Percentiles rank a stretch among this genome's conserved stretches.
Evolutionary conservation across 1,140 invertebrate species (phyloP).

Genomic region (Pseudachorutes palmiensis): DNA sequence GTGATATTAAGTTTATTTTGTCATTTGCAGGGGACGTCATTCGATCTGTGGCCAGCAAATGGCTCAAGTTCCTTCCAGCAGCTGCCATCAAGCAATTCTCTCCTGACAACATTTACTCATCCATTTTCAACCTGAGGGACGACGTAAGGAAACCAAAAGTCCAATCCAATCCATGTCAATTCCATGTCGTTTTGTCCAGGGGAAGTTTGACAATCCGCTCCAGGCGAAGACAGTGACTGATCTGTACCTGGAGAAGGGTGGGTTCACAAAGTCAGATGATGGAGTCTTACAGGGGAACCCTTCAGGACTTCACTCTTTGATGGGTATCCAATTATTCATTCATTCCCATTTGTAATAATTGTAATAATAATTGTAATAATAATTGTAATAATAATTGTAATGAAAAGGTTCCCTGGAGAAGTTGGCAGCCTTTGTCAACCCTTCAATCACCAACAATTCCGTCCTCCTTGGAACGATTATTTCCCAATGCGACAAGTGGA

Average conservation of each 20-base stretch:
- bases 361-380: too few relatives aligned
- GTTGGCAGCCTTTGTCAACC: constrained; percentile 32
- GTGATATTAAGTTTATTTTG: too few relatives aligned
- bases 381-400: too few relatives aligned
- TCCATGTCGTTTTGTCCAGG: constrained; percentile 13
- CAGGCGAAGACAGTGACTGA: constrained; percentile 28
- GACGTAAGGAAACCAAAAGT: neutral
- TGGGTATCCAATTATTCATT: too few relatives aligned
- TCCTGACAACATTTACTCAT: constrained; percentile 6
- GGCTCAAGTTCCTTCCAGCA: constrained; percentile 19
- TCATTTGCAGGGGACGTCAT: too few relatives aligned
- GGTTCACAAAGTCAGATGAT: constrained; percentile 15
- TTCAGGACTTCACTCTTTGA: too few relatives aligned
- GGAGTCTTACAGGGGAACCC: neutral
- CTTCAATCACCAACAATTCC: constrained; percentile 6
- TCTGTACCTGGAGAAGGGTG: constrained; percentile 17
- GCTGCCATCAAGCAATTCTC: constrained; percentile 16
- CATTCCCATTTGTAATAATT: too few relatives aligned
- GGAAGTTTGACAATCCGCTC: constrained; percentile 26
- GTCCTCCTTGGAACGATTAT: constrained; percentile 20
- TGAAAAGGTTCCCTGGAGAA: constrained; percentile 13
- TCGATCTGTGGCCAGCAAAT: neutral
- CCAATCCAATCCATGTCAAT: too few relatives aligned
- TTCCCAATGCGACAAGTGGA: constrained; percentile 24
- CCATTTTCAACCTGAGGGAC: constrained; percentile 17